phyloP scores from a whole-genome alignment of 37 sponge, comb jelly and placozoan genomes.

The Theonella swinhoei region DNA sequence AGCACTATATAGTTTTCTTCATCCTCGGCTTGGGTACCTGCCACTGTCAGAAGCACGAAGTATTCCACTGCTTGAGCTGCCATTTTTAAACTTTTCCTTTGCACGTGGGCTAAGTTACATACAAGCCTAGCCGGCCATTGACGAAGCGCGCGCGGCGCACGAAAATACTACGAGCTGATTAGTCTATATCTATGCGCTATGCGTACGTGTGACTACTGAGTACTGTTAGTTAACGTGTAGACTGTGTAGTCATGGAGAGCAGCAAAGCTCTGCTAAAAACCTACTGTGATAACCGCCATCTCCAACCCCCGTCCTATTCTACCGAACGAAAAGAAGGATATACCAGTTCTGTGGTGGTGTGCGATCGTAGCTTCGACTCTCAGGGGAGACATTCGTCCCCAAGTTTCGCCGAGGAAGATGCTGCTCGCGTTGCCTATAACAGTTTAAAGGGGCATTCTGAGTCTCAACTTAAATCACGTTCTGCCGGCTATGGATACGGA shows the following conservation, averaged over 20 bases:
- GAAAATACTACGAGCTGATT: no score
- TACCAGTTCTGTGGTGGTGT: constrained; percentile 13
- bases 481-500: background rate
- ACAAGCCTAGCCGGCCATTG: no score
- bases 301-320: constrained; percentile 8
- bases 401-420: constrained; percentile 71
- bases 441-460: background rate
- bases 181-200: no score
- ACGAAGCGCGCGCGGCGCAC: no score
- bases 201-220: no score
- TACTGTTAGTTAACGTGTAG: no score
- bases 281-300: constrained; percentile 39
- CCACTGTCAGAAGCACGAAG: constrained; percentile 39
- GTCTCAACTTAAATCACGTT: background rate
- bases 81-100: constrained; percentile 8
- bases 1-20: constrained; percentile 43
- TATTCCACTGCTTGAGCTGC: constrained; percentile 32
- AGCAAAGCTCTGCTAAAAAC: constrained; percentile 11
- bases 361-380: constrained; percentile 14
- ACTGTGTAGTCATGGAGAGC: no score
- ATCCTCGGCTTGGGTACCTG: constrained; percentile 20
- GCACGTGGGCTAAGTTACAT: no score
- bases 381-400: constrained; percentile 3
- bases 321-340: background rate
- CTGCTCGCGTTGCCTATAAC: constrained; percentile 19